Evolutionary conservation across 2,113 vertebrate species (phyloP), one percentile per base, ranked within the genome.

Genomic region (Rattus rattus): DNA sequence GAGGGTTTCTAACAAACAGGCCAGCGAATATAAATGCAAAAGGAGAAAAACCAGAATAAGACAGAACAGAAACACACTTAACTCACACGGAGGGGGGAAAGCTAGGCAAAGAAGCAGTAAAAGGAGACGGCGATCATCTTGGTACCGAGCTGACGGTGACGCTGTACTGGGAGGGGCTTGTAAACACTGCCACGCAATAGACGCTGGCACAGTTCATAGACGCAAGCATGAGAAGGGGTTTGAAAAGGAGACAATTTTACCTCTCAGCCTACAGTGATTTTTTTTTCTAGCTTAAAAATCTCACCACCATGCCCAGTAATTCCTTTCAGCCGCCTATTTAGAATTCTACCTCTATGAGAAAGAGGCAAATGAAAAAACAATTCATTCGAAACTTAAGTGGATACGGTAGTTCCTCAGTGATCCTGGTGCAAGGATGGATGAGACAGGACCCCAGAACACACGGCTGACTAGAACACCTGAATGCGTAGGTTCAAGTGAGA

Each of bases 301-400:
- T 56, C 2, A 24, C 43, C 63, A 86, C 56, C 39, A 86, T 76
- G n/a, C 26, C 49, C 69, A 79, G 63, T 22, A 86, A 94, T 52
- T 4, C 49, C 14, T 14, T 67, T 4, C 19, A 84, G 69, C 63
- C 90, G 11, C 22, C 91, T 28, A 92, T 69, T 94, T 85, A 91
- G 39, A 92, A 87, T 94, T 93, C 85, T 85, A 59, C 36, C 63
- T 86, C 67, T 88, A 91, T 72, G 61, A 72, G 30, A 85, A 92
- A 91, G 36, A 94, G 17, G 70, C 49, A 92, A 87, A 85, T 69
- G 56, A n/a, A n/a, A 39, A 92, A 90, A n/a, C 54, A 96, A 87
- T 70, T 33, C 69, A 88, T 43, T 11, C n/a, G 39, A 43, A 65
- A 93, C 10, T 76, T 94, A 69, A 49, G 43, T 69, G 43, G 2